Evolutionary conservation across 2,888 invertebrate species (phyloP), one percentile per base, ranked within the genome.

Genomic region (Lasioglossum calceatum): DNA sequence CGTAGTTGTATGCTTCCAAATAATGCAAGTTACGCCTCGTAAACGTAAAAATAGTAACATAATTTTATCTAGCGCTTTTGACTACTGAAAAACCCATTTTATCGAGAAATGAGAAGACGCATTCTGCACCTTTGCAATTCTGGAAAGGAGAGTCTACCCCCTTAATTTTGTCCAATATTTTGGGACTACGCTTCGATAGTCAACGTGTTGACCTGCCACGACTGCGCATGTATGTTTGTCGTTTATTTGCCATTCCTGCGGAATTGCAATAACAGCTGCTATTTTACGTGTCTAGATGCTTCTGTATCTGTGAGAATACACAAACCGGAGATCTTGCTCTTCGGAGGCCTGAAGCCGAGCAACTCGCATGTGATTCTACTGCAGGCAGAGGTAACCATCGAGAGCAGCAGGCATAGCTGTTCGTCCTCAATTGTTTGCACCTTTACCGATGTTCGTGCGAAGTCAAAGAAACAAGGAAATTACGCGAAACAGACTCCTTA

Each of bases 291-390:
- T 84, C n/a, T 96, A 91, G 97, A 97, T 73, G 95, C 98, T 47
- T 97, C 97, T 1, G 95, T 98, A 88, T 97, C 97, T 0, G 95
- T 98, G 42, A 97, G 97, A 92, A 96, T 98, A 91, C 97, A 97
- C 50, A 97, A 97, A 93, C 98, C 98, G 0, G 98, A 98, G 95
- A 96, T 98, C 76, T 96, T 98, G 95, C 96, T 98, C 91, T 97
- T 97, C 93, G 97, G 97, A 0, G 97, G 97, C 90, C 95, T 96
- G n/a, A 96, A 96, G 14, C 96, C 96, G 67, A 96, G 96, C 39
- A 97, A 96, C 70, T 96, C 97, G 2, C 96, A 97, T 91, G 96
- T 97, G 7, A 94, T 97, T 70, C 96, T 98, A 19, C 96, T 98
- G 14, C 96, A 97, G 90, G 96, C 97, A 0, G 97, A 97, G 94